Base-by-base conservation (phyloP, 1,140 invertebrate genomes). In the Listronotus bonariensis region DNA sequence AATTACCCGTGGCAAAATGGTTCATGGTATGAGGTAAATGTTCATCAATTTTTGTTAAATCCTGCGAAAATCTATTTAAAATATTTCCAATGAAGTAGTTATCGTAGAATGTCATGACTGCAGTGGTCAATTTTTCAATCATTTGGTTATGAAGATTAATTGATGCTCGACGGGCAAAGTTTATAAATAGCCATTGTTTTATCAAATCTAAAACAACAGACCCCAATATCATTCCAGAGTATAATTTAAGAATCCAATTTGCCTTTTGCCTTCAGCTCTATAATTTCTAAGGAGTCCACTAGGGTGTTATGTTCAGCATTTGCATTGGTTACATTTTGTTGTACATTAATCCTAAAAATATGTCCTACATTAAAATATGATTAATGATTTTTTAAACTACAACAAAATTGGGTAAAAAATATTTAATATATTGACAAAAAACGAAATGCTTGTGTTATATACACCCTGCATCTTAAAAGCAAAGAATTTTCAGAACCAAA, bases 71-170 rank as follows among this genome's bases (percentile, higher is more conserved):
- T 61, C 86, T 73, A 67, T 88, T 88, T 56, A 88, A 74, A 55
- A 88, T 82, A 48, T 85, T 76, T 56, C 79, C 82, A 76, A 74
- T 67, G 56, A 77, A 72, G 58, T 76, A 59, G 8, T 80, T 83
- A 69, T 91, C 85, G 75, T 90, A 91, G 76, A 91, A 91, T 31
- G 76, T 76, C 68, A 90, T 86, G 0, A 85, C 82, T 0, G 86
- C 85, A 60, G 84, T 77, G 2, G 90, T 76, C 17, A 91, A 73
- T 41, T 79, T 80, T 1, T 78, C 71, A 68, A 89, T 88, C 85
- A 90, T 89, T 6, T 71, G 77, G 65, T 88, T 85, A 68, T 91
- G 89, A 17, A 91, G 76, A 65, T 81, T 84, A 62, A 82, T 82
- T n/a, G 88, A 87, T 2, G 88, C 83, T 56, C 80, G 82, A 76